Evolutionary conservation across 1,140 invertebrate species (phyloP), one percentile per base, ranked within the genome.

Genomic region (Acromyrmex echinatior): DNA sequence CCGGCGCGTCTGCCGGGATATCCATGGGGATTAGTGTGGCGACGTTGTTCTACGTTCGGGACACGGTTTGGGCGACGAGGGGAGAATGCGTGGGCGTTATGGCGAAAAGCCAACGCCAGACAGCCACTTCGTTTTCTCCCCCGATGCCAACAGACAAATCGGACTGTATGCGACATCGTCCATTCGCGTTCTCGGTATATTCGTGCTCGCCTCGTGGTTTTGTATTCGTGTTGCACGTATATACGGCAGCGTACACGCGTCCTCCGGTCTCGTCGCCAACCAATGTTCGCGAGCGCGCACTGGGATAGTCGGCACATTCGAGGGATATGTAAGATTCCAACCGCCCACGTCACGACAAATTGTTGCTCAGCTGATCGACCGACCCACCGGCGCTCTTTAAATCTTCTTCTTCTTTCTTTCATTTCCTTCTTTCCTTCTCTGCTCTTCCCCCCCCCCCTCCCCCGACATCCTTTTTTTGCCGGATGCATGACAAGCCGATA

Each of bases 1-100:
- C 88, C 60, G 74, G 5, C 85, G 78, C 77, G 88, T 89, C 88
- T 90, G 88, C 21, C 49, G 16, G 79, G 60, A 85, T 73, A 90
- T 87, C 86, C 79, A 68, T 70, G 68, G 90, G 80, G 91, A 92
- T 92, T 92, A 92, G 88, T 68, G 86, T 86, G 91, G 90, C 91
- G 91, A 88, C 91, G 90, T 92, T 91, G 90, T 92, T 87, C 88
- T 91, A 89, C 86, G 89, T 88, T 87, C 81, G 88, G 88, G 89
- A 84, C 90, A 80, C 77, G 66, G 85, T 81, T 91, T 77, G 87
- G 71, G 14, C 86, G 76, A 81, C 70, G 53, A 12, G 14, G 35
- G 21, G 25, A 35, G 7, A 4, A 35, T 56, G 90, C 90, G 91
- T 92, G 88, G 91, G 90, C 86, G 91, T 86, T 86, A 91, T 91